Evolutionary conservation across 2,888 invertebrate species (phyloP).

Genomic region (Hymenopus coronatus): DNA sequence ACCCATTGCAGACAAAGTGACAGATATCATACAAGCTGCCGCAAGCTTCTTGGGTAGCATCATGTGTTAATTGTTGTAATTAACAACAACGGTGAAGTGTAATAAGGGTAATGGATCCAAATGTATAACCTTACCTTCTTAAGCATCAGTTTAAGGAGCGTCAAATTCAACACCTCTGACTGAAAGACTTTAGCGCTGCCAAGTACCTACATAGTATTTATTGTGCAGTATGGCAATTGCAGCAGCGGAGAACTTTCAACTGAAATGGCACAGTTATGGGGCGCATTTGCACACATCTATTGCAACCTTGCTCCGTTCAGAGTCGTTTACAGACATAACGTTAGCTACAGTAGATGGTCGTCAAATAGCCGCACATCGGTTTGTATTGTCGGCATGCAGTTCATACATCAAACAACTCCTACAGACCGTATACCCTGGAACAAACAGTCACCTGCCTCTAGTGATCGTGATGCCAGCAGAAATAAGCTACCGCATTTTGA

Average conservation of each 20-base stretch:
- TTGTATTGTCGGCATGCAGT: constrained; percentile 80
- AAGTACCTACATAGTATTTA: background rate
- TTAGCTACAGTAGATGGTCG: constrained; percentile 75
- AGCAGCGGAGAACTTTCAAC: constrained; percentile 74
- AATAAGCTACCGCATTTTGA: constrained; percentile 74
- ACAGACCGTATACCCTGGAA: constrained; percentile 47
- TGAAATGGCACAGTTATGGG: constrained; percentile 86
- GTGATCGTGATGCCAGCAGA: constrained; percentile 76
- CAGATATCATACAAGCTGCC: background rate
- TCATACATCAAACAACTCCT: constrained; percentile 59
- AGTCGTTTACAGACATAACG: constrained; percentile 78
- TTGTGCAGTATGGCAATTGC: constrained; percentile 50
- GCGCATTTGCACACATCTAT: constrained; percentile 79
- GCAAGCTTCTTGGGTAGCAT: background rate
- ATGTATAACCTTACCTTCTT: background rate
- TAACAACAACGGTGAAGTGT: background rate
- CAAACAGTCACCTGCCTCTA: constrained; percentile 46
- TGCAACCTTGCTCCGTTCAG: constrained; percentile 72
- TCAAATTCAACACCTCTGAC: background rate
- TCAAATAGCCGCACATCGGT: constrained; percentile 80
- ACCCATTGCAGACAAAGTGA: background rate
- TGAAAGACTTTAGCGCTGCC: background rate
- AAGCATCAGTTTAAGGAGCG: background rate
- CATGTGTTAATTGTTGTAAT: background rate
- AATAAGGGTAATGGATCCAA: background rate